A percentile compares a stretch with the other conserved stretches of the same genome.
phyloP scores from a whole-genome alignment of 2,113 vertebrate genomes.

The Chloebia gouldiae region DNA sequence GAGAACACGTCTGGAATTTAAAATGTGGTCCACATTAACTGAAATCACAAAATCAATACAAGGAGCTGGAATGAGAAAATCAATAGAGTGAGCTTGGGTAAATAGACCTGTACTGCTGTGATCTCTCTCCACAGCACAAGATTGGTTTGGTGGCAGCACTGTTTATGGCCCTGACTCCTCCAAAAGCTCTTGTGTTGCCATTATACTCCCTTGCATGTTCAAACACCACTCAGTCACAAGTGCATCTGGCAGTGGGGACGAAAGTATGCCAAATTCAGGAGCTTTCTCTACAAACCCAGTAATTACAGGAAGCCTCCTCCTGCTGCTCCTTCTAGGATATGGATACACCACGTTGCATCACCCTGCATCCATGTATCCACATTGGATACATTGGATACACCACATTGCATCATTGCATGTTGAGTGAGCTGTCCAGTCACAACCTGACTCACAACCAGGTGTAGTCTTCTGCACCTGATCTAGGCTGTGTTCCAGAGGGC shows the following conservation, averaged over 20 bases:
- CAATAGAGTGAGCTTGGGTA: background rate
- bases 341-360: fast-evolving
- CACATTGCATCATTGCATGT: fast-evolving
- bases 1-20: background rate
- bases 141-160: background rate
- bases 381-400: no score
- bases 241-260: background rate
- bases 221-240: background rate
- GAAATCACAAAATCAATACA: slow-evolving; percentile 44
- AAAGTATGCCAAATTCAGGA: background rate
- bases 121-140: background rate
- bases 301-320: background rate
- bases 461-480: background rate
- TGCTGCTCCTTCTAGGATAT: background rate
- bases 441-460: background rate
- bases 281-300: background rate
- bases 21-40: background rate
- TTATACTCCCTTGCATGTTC: background rate
- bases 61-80: slow-evolving; percentile 17
- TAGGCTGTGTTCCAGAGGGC: background rate
- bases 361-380: no score
- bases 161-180: background rate
- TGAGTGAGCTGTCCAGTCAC: background rate
- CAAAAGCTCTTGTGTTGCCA: background rate
- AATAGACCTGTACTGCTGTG: slow-evolving; percentile 12